Evolutionary conservation across 2,888 invertebrate genomes (phyloP), one percentile per base, ranked within the genome.

Genomic region (Cheilosia impressa): DNA sequence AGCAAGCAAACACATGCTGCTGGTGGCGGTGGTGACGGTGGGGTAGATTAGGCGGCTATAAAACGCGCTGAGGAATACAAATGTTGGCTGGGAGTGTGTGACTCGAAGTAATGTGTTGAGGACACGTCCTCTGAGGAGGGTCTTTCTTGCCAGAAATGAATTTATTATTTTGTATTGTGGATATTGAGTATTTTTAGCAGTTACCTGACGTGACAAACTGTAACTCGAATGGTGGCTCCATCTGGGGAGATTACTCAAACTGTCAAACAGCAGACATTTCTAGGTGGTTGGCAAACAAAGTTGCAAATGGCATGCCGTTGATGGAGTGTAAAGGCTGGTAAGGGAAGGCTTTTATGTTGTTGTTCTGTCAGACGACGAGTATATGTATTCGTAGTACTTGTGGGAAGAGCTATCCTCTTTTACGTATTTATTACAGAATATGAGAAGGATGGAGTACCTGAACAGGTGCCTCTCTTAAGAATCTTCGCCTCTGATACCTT

Each of bases 1-100:
- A 71, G 69, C 62, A 78, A 50, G 38, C 69, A 69, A 77, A 77
- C 69, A 68, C 58, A 60, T 53, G 55, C 53, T 34, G 45, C 68
- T 34, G 69, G 24, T 27, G 50, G 22, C 7, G 34, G 34, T 34
- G 58, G 24, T 27, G 24, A 10, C 17, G 45, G 58, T 17, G 22
- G 24, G 43, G 17, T 22, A 22, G 19, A 57, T 63, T 53, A 41
- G 24, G 19, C 31, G 15, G 41, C 15, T 45, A n/a, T 5, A 19
- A 63, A 19, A 65, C 58, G 50, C 19, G n/a, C 17, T 27, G 15
- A 38, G 55, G 62, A 63, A 58, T 52, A 76, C 62, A 47, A n/a
- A 57, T 47, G 55, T 63, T 22, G 22, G 22, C 27, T 69, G n/a
- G 17, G 19, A 66, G 41, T 41, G n/a, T 57, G 75, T 41, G 53